Percentiles rank a stretch among this genome's conserved stretches.
Evolutionary conservation across 2,888 invertebrate genomes (phyloP).

Genomic region (Cosmorhoe ocellata): DNA sequence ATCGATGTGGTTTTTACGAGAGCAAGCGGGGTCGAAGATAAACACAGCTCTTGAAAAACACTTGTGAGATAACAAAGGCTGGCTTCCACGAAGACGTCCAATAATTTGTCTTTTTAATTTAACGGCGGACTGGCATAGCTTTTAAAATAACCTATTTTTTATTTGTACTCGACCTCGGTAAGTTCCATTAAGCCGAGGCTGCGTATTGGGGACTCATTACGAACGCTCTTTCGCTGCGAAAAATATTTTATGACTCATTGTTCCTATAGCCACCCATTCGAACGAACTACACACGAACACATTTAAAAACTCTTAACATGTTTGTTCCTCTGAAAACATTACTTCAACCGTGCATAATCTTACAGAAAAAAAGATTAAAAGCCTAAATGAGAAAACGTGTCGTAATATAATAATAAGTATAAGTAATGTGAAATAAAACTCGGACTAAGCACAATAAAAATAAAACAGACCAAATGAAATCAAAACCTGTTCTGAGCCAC

Average conservation of each 20-base stretch:
- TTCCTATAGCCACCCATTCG: conserved; percentile 61
- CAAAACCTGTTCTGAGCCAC: conserved; percentile 70
- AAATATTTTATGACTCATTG: conserved; percentile 75
- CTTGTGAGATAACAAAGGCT: conserved; percentile 82
- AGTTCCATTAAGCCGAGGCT: conserved; percentile 72
- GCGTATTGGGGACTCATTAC: conserved; percentile 73
- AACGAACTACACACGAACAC: conserved; percentile 47
- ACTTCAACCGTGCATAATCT: conserved; percentile 24
- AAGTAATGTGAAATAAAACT: conserved; percentile 69
- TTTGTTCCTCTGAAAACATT: conserved; percentile 29
- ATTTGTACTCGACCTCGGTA: conserved; percentile 65
- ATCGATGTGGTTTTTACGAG: conserved; percentile 53
- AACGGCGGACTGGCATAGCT: conserved; percentile 78
- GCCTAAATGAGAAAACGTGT: conserved; percentile 58
- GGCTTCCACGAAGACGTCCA: conserved; percentile 80
- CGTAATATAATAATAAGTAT: conserved; percentile 58
- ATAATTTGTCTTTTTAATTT: conserved; percentile 83
- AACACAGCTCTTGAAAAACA: conserved; percentile 81
- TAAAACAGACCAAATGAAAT: conserved; percentile 70
- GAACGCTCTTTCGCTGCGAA: conserved; percentile 58
- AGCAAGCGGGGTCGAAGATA: conserved; percentile 63
- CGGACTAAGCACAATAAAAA: conserved; percentile 72
- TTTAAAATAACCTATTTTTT: conserved; percentile 71
- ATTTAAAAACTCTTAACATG: conserved; percentile 34
- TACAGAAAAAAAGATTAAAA: conserved; percentile 34